Conservation (phyloP, 2,888 invertebrate species). For the Parapristionchus giblindavisi region DNA sequence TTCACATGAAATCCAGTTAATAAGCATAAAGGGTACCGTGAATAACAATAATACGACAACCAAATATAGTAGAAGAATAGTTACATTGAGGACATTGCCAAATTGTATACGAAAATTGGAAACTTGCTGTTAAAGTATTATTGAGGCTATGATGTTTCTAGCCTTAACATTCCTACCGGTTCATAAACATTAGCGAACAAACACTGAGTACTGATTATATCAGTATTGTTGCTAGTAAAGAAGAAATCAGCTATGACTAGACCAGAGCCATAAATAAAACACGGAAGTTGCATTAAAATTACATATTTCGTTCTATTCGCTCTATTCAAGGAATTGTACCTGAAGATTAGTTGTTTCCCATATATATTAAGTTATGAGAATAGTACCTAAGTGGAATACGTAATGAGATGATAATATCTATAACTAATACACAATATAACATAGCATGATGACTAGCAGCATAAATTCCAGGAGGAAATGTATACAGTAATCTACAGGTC, state of each 20-base stretch:
- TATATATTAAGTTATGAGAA: background rate
- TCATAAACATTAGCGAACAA: constrained; percentile 16
- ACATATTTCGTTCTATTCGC: background rate
- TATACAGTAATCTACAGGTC: constrained; percentile 16
- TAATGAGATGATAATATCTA: background rate
- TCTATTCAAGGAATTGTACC: background rate
- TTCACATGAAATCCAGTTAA: background rate
- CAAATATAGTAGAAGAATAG: background rate
- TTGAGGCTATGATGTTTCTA: background rate
- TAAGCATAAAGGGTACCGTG: background rate
- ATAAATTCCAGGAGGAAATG: constrained; percentile 11
- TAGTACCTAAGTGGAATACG: background rate
- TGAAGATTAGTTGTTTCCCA: background rate
- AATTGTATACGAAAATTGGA: constrained; percentile 20
- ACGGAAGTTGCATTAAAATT: background rate
- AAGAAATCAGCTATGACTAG: constrained; percentile 1
- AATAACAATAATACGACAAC: background rate
- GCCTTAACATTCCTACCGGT: background rate
- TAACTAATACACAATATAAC: constrained; percentile 10
- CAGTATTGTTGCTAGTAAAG: background rate
- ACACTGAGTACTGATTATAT: background rate
- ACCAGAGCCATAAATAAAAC: constrained; percentile 18
- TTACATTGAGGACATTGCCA: background rate
- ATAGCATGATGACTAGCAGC: constrained; percentile 6
- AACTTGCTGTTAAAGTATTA: background rate